Evolutionary conservation across 2,113 vertebrate species (phyloP), one percentile per base, ranked within the genome.

Genomic region (Cyanistes caeruleus): DNA sequence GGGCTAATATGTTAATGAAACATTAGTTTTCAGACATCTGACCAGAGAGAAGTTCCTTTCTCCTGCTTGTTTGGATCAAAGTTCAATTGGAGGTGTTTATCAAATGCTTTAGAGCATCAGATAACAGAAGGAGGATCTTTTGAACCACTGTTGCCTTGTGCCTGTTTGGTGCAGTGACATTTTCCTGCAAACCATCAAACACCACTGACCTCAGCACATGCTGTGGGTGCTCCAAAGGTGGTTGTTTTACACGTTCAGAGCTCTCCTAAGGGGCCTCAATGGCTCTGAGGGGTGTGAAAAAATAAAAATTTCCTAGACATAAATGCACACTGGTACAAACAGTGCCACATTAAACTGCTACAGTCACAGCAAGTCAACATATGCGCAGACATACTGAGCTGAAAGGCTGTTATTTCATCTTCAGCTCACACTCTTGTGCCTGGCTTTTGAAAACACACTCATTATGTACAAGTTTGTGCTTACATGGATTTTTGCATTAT

Each of bases 341-440:
- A 19, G 49, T 84, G 84, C 68, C 78, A 87, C 39, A 11, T 41
- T 51, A 90, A 93, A 92, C 85, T 90, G 90, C 76, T 21, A 75
- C 69, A 86, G 80, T 62, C 83, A 35, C 56, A 92, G 77, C 11
- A 2, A 95, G 81, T 60, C 93, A 78, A 92, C 92, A 81, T 84
- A 79, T 83, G 92, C 0, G 9, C 85, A 80, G 79, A n/a, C 89
- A 79, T 77, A 46, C 72, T 80, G 80, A 92, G 91, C 73, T 78
- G 93, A 89, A 84, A 89, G 91, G 80, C 89, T 95, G 94, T 64
- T 84, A 79, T 44, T 92, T 67, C 76, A 68, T 93, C 83, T 84
- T 73, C 20, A 82, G 75, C 90, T 91, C 73, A n/a, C 41, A 30
- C n/a, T 56, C 44, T 24, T 33, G 44, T 84, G 96, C 74, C 60